phyloP scores from a whole-genome alignment of 2,888 invertebrate species.

The Synergus itoensis region DNA sequence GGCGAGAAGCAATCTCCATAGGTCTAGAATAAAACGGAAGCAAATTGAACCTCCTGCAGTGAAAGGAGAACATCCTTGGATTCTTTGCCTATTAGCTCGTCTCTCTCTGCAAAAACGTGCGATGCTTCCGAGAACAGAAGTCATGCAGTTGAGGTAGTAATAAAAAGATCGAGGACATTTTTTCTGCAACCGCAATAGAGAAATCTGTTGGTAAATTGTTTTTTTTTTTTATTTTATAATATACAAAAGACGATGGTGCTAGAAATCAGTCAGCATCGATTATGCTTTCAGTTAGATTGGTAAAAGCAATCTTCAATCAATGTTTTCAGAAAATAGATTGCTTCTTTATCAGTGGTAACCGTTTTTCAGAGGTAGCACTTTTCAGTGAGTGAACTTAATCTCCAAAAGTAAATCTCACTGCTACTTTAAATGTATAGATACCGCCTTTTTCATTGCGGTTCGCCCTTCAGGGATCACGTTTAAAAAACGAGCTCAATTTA shows the following conservation, averaged over 20 bases:
- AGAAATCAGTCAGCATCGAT: background rate
- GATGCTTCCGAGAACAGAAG: too few species aligned
- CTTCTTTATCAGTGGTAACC: background rate
- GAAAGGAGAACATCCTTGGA: background rate
- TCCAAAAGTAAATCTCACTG: background rate
- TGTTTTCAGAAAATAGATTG: background rate
- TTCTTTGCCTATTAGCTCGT: background rate
- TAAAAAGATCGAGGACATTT: too few species aligned
- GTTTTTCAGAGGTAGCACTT: background rate
- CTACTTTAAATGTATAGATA: conserved; percentile 7
- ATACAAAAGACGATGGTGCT: background rate
- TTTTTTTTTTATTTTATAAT: too few species aligned
- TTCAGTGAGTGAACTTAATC: conserved; percentile 10
- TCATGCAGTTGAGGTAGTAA: background rate
- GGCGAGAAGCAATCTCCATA: background rate
- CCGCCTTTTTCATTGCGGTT: conserved; percentile 3
- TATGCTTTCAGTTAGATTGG: background rate
- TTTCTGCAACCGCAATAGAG: too few species aligned
- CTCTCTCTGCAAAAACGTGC: too few species aligned
- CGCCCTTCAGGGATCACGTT: conserved; percentile 12
- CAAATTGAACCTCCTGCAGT: background rate
- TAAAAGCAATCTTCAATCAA: background rate
- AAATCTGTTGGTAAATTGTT: too few species aligned
- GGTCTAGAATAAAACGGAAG: background rate
- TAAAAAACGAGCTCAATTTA: conserved; percentile 32